Percentiles rank a stretch among this genome's conserved stretches.
These are phyloP conservation scores for Catalaphyllia jardinei DNA, from an alignment of 64 coral and sea anemone genomes.

Conservation along the genomic window DNA sequence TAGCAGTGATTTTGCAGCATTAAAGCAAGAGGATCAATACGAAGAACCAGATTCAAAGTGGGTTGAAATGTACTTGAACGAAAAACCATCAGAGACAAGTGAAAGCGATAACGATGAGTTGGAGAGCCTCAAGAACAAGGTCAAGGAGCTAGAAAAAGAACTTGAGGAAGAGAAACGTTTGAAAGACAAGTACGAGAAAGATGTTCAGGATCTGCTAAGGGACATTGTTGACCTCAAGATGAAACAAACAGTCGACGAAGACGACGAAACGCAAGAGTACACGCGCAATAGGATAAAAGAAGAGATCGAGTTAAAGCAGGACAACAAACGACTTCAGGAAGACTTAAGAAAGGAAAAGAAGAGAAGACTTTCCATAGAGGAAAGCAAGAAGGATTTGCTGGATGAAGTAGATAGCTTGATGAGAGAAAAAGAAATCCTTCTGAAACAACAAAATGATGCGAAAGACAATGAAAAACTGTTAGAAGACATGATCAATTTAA, in stretches of 20 bases:
- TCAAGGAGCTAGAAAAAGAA: conserved; percentile 36
- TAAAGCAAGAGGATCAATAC: not conserved
- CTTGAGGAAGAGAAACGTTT: conserved; percentile 59
- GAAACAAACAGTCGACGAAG: conserved; percentile 41
- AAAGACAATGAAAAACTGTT: not conserved
- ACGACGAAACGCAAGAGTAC: conserved; percentile 23
- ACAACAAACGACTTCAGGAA: conserved; percentile 43
- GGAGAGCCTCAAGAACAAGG: not conserved
- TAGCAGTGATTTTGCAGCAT: not conserved
- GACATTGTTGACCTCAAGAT: conserved; percentile 79
- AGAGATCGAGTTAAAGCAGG: conserved; percentile 26
- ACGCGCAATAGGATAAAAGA: conserved; percentile 33
- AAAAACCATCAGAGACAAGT: not conserved
- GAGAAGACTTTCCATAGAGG: conserved; percentile 17
- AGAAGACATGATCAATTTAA: conserved; percentile 24
- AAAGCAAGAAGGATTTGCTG: conserved; percentile 35
- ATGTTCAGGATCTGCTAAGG: conserved; percentile 71
- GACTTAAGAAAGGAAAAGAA: conserved; percentile 35
- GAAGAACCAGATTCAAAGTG: not conserved
- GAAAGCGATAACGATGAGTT: not conserved
- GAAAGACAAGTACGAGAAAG: conserved; percentile 70
- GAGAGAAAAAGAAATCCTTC: conserved; percentile 33
- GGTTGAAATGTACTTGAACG: not conserved
- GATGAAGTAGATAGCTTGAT: conserved; percentile 35
- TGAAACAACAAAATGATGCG: not conserved